Evolutionary conservation across 2,113 vertebrate genomes (phyloP).

Genomic region (Myiagra hebetior): DNA sequence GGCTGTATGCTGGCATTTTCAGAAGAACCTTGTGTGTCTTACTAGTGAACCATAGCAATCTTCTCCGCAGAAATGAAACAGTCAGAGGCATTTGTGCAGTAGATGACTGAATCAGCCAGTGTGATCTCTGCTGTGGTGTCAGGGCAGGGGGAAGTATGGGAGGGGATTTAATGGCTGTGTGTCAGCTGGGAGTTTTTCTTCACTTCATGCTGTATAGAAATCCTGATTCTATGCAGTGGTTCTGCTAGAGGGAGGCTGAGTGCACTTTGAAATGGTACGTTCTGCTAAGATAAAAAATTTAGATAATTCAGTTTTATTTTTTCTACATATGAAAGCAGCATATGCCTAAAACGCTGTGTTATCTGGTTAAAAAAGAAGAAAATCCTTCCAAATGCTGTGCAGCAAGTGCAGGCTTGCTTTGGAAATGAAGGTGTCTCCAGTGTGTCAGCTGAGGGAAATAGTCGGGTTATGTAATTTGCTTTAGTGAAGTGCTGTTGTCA

Average conservation of each 20-base stretch:
- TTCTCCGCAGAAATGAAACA: background rate
- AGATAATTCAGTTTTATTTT: background rate
- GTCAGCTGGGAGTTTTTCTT: background rate
- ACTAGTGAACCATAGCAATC: background rate
- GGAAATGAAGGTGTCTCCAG: background rate
- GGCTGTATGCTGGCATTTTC: background rate
- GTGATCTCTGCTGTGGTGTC: background rate
- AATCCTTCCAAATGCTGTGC: background rate
- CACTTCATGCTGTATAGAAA: background rate
- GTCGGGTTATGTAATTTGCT: background rate
- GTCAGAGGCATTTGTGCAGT: background rate
- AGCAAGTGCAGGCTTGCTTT: background rate
- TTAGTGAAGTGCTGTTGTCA: constrained; percentile 6
- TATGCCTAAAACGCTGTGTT: background rate
- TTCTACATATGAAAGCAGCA: background rate
- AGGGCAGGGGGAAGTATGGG: background rate
- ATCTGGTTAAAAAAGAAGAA: background rate
- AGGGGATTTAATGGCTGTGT: background rate
- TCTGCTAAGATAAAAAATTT: background rate
- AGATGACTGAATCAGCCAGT: fast-evolving
- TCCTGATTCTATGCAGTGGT: background rate
- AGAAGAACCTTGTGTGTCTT: fast-evolving
- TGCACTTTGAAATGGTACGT: background rate
- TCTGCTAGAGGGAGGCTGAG: background rate
- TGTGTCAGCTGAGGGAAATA: background rate